Evolutionary conservation across 2,888 invertebrate genomes (phyloP).

Genomic region (Capitulum mitella): DNA sequence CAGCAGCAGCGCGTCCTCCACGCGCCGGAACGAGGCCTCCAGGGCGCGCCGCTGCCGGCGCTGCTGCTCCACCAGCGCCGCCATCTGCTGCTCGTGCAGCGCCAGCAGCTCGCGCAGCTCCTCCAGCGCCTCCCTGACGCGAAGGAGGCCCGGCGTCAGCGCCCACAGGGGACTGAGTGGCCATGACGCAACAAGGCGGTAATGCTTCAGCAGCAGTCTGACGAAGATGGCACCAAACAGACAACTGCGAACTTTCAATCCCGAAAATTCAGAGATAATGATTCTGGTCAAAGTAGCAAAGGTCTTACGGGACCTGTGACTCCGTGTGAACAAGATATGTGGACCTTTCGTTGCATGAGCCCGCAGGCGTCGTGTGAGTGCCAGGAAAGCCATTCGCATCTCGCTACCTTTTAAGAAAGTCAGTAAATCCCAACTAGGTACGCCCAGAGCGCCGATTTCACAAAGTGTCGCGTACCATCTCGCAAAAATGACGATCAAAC

Average conservation of each 20-base stretch:
- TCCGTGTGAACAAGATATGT: no score
- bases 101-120: conserved; percentile 17
- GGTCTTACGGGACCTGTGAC: neutral
- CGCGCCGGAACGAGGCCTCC: neutral
- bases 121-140: neutral
- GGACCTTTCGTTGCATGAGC: no score
- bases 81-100: conserved; percentile 8
- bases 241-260: no score
- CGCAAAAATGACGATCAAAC: no score
- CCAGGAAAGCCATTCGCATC: no score
- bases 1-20: conserved; percentile 2
- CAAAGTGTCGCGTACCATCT: no score
- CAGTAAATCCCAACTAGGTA: no score
- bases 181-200: neutral
- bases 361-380: no score
- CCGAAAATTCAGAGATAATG: no score
- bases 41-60: conserved; percentile 21
- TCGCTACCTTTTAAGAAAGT: no score
- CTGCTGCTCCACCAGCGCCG: conserved; percentile 21
- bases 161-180: neutral
- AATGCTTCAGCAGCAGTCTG: neutral
- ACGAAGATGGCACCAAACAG: neutral
- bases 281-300: neutral
- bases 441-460: no score
- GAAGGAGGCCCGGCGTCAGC: neutral